Base-by-base conservation (phyloP, 2,888 invertebrate genomes). In the Cremastinae sp. region DNA sequence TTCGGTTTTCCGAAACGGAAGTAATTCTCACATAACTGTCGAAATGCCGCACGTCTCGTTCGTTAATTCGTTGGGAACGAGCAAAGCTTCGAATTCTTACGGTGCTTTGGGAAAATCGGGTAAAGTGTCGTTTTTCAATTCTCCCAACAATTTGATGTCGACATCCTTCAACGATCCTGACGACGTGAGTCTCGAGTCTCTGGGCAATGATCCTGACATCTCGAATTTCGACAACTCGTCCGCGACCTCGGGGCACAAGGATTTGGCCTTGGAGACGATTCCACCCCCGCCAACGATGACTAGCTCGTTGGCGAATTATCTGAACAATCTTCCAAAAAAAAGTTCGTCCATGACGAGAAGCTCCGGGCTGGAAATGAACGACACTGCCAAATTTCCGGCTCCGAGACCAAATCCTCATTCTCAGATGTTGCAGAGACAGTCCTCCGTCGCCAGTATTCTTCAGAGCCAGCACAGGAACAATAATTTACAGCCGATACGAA, bases 251-350 rank as follows among this genome's bases (percentile, higher is more conserved):
- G 14, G 28, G 0, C 58, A 59, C 41, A 84, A 85, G 16, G 80
- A 83, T 72, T 75, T 82, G 0, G 64, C 77, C 0, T 79, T 85
- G 5, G 83, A 83, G 43, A 80, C 86, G 18, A 85, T 86, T 28
- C 83, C 83, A 18, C 82, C 84, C 8, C 86, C 88, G 1, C 87
- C 88, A 2, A 83, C 84, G 5, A 85, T 89, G 78, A 88, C 87
- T 3, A 84, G 79, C 59, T 84, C 87, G 8, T 80, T 87, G n/a
- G 82, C 86, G 0, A 88, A 84, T 82, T 89, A 88, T 59, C 82
- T 89, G 20, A 86, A 87, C 51, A 86, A 82, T 81, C 83, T 89
- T 54, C 88, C 89, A 8, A 88, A 84, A 58, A 89, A 86, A 75
- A 87, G 84, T 80, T 81, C 82, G 38, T 81, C 83, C 1, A 34